Conservation (phyloP, 2,888 invertebrate genomes). For the Campoplex nolae region DNA sequence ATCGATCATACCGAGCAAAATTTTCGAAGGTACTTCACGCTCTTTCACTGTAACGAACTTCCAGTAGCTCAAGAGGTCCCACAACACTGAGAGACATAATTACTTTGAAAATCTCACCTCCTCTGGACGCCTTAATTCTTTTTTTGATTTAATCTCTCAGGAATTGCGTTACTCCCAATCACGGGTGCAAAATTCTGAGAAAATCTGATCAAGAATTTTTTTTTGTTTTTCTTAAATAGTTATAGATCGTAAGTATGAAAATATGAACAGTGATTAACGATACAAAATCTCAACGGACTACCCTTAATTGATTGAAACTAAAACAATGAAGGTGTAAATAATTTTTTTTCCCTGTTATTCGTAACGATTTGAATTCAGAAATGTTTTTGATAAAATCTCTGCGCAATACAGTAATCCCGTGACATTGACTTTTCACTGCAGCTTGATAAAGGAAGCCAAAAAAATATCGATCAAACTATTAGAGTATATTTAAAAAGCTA, state of each 20-base stretch:
- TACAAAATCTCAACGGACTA: neutral
- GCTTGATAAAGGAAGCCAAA: neutral
- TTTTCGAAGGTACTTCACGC: neutral
- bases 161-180: neutral
- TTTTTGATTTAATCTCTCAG: neutral
- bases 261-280: neutral
- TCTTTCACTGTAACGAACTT: conserved; percentile 37
- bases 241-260: neutral
- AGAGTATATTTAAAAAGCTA: neutral
- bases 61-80: conserved; percentile 32
- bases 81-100: conserved; percentile 37
- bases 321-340: neutral
- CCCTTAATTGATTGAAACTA: neutral
- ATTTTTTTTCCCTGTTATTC: neutral
- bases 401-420: too few relatives aligned
- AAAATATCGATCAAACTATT: neutral
- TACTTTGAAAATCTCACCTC: conserved; percentile 47
- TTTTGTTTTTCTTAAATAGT: conserved; percentile 1
- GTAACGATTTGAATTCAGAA: neutral
- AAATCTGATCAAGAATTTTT: neutral
- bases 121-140: conserved; percentile 11
- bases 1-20: conserved; percentile 53
- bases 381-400: neutral
- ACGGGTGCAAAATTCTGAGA: neutral
- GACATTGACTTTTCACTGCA: neutral